Percentiles rank a stretch among this genome's conserved stretches.
phyloP scores from a whole-genome alignment of 2,888 invertebrate genomes.

The Phania funesta region DNA sequence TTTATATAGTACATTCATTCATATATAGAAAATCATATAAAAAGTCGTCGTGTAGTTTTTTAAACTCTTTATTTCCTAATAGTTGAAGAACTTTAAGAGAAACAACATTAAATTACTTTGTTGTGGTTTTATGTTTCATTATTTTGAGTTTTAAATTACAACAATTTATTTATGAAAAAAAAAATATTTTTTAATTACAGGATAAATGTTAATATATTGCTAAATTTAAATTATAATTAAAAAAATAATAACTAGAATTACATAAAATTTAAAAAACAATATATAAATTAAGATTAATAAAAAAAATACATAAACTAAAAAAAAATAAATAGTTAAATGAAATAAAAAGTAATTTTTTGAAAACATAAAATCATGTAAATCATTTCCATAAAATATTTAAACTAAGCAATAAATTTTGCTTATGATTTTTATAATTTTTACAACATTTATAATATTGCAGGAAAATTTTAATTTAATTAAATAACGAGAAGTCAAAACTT shows the following conservation, averaged over 20 bases:
- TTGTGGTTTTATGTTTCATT: conserved; percentile 47
- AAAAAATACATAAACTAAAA: conserved; percentile 62
- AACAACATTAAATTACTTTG: conserved; percentile 47
- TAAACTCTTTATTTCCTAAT: conserved; percentile 38
- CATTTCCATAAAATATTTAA: conserved; percentile 35
- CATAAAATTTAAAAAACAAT: conserved; percentile 49
- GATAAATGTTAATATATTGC: conserved; percentile 66
- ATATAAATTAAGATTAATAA: neutral
- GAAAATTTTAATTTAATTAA: neutral
- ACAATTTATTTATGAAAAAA: conserved; percentile 40
- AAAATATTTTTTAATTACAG: conserved; percentile 38
- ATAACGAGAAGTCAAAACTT: neutral
- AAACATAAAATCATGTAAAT: conserved; percentile 60
- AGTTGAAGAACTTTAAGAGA: conserved; percentile 37
- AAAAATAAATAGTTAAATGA: conserved; percentile 61
- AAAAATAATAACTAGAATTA: conserved; percentile 36
- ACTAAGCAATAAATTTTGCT: conserved; percentile 7
- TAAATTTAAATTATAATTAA: conserved; percentile 52
- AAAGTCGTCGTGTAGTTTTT: conserved; percentile 54
- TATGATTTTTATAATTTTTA: conserved; percentile 22
- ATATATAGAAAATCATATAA: conserved; percentile 51
- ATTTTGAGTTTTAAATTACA: conserved; percentile 48
- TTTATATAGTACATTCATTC: conserved; percentile 35
- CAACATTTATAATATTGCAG: neutral
- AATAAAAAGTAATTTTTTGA: conserved; percentile 62